Evolutionary conservation across 1,140 invertebrate species (phyloP), one percentile per base, ranked within the genome.

Genomic region (Apis cerana): DNA sequence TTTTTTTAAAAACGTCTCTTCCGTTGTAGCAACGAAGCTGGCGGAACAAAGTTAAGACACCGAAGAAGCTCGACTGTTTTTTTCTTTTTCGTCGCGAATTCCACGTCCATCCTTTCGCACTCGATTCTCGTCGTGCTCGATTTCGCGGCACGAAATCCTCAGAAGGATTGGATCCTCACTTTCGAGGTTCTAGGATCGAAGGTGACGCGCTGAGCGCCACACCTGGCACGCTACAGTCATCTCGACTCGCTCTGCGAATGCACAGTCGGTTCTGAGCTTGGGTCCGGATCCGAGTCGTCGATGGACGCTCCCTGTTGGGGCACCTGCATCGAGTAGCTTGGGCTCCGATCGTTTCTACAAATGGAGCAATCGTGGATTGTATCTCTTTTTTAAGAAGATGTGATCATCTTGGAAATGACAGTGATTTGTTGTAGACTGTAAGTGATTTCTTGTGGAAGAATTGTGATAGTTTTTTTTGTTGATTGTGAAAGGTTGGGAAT

Each of bases 171-270:
- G 17, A 89, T 89, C 64, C 72, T 85, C 54, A 80, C 77, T 65
- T 76, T 83, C 21, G 88, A 88, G 61, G 84, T 85, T n/a, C 68
- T 84, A 23, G 70, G 71, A 79, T 91, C 75, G 74, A 90, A 91
- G 81, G 85, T 85, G 87, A 90, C 89, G 89, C 88, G 87, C 71
- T 90, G 90, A 58, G 80, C 86, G 80, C 85, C 88, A 82, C 85
- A 61, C 71, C 81, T 86, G 88, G 81, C 75, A 67, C 83, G 90
- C 89, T 92, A 93, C 84, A 92, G 92, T 94, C 93, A 94, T 89
- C 93, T 93, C 80, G 91, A 92, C 81, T 93, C 93, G 75, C 92
- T 93, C 69, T 91, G 91, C 68, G 93, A 93, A 69, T 93, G 91
- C 69, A 90, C 79, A 69, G 91, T 92, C 64, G 89, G 88, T 61